A percentile compares a stretch with the other conserved stretches of the same genome.
These are phyloP conservation scores for Phlogophora meticulosa DNA, from an alignment of 2,888 invertebrate species.

Conservation along the genomic window DNA sequence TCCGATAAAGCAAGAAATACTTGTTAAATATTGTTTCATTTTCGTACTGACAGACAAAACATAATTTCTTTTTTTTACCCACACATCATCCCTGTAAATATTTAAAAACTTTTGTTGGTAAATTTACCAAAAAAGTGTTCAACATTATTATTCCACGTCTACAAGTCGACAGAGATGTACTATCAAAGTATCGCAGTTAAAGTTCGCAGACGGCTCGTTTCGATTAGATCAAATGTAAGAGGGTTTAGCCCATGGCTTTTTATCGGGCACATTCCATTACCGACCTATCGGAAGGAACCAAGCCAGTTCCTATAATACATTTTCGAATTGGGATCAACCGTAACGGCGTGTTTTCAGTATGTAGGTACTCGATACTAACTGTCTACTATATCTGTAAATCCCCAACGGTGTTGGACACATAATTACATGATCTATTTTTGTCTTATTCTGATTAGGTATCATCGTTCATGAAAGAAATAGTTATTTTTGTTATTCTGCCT, in stretches of 20 bases:
- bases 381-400: conserved; percentile 2
- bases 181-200: not conserved
- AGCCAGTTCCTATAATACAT: conserved; percentile 10
- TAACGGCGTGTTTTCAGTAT: conserved; percentile 11
- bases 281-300: conserved; percentile 4
- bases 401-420: not conserved
- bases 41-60: no score
- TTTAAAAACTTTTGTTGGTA: no score
- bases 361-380: conserved; percentile 2
- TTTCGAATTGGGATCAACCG: conserved; percentile 11
- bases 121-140: not conserved
- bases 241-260: conserved; percentile 39
- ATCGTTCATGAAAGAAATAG: not conserved
- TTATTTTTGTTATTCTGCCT: conserved; percentile 6
- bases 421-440: conserved; percentile 36
- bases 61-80: no score
- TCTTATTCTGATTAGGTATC: conserved; percentile 9
- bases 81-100: no score
- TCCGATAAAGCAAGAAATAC: no score
- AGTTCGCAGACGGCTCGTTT: conserved; percentile 6
- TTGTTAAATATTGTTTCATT: no score
- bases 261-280: conserved; percentile 34
- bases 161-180: not conserved
- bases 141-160: not conserved
- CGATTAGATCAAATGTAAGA: conserved; percentile 15